Evolutionary conservation across 2,888 invertebrate species (phyloP), one percentile per base, ranked within the genome.

Genomic region (Sinhomidia bicolor): DNA sequence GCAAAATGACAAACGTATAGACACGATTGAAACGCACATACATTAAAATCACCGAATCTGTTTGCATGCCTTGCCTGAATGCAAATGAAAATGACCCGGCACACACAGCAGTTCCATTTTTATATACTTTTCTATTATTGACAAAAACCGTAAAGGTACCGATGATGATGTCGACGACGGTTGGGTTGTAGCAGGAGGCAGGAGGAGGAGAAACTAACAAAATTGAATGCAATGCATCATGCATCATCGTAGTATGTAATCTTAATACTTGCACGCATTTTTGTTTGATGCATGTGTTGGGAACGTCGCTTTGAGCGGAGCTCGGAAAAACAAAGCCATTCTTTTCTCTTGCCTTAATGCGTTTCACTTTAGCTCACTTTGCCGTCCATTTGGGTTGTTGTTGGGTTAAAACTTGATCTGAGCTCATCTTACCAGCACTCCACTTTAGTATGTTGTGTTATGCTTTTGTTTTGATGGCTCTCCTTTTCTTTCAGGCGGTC

Each of bases 41-140:
- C 26, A 60, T 14, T 1, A 47, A 47, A 47, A 80, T 62, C 23
- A 60, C n/a, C n/a, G n/a, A n/a, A n/a, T 79, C 79, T 79, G 20
- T 80, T 80, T 80, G 44, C 80, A 80, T 80, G 80, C 62, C 62
- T 80, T 62, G 80, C 60, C n/a, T n/a, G n/a, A n/a, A n/a, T n/a
- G n/a, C n/a, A n/a, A n/a, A n/a, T n/a, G n/a, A n/a, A n/a, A n/a
- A n/a, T n/a, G n/a, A n/a, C n/a, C n/a, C n/a, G n/a, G n/a, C n/a
- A n/a, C n/a, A n/a, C n/a, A n/a, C n/a, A n/a, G n/a, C n/a, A n/a
- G n/a, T n/a, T n/a, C n/a, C 80, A 44, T 62, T 41, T 3, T 62
- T 44, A 62, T 44, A 80, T 62, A 62, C 62, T 41, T 44, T 26
- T 68, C 65, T 41, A 14, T 81, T 76, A 76, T 60, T 81, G 60